Evolutionary conservation across 2,113 vertebrate species (phyloP), one percentile per base, ranked within the genome.

Genomic region (Vulpes lagopus): DNA sequence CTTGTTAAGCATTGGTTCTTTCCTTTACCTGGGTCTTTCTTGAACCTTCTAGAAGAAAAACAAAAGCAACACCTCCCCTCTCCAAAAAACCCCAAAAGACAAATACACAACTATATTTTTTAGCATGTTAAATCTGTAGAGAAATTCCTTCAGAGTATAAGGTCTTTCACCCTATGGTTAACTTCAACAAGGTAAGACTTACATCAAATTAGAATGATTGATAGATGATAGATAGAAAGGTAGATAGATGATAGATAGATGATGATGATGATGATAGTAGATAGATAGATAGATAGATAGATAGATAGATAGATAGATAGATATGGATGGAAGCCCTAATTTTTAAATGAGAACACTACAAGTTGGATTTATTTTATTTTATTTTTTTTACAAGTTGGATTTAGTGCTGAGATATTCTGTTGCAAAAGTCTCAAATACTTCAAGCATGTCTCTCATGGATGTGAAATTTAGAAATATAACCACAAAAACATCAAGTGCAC

Each of bases 311-410:
- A 74, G 65, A 38, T 22, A 94, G 25, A 67, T 11, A 73, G 49
- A 15, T 19, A 79, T 86, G 60, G 38, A 38, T 81, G 32, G 38
- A 74, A 62, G 16, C 71, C 3, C 74, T 93, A 12, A n/a, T 25
- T 82, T 82, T 90, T 90, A 82, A 88, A 32, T 89, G 59, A 69
- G 53, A 89, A 95, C 71, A 30, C 43, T 81, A 59, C 55, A 95
- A 91, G 23, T 62, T 76, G 38, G 8, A 86, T 67, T 85, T 80
- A 79, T 43, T 43, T 43, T 43, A 43, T 43, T 43, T 43, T 43
- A 43, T 43, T 43, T 43, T 43, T 81, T 43, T 43, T 81, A 59
- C 55, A 95, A 91, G 23, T 62, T 76, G 38, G 8, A 86, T 67
- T 85, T 80, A 79, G 55, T 43, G 55, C 25, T 43, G 38, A 91